Evolutionary conservation across 2,113 vertebrate genomes (phyloP), one percentile per base, ranked within the genome.

Genomic region (Neogobius melanostomus): DNA sequence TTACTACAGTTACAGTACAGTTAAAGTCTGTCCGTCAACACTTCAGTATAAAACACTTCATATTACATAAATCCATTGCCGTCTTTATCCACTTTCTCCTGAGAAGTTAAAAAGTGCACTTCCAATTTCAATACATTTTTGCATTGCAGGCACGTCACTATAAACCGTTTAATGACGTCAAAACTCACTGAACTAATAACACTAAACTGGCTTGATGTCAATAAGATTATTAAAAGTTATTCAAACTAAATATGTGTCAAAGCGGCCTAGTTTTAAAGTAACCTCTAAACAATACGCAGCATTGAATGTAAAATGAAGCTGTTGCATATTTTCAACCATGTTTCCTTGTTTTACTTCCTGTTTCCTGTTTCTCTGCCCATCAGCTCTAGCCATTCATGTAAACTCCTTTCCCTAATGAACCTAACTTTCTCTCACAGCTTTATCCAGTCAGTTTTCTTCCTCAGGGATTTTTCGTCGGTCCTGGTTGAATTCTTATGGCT

Each of bases 81-180:
- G 48, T 16, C 46, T 65, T 70, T 15, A 56, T 68, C 46, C 67
- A 52, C 46, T 57, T 76, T 65, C 68, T 73, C 66, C 63, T 62
- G 63, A 80, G 80, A 70, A 42, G 52, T 68, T 47, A 46, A 45
- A 60, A 12, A 71, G 9, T 64, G 60, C 59, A 68, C 8, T 65
- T 57, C 57, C 59, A 56, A 68, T 68, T 50, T 5, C 49, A 21
- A 21, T 50, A 6, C 5, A 16, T 17, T 71, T 69, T 66, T 68
- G 15, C 46, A 76, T 72, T 53, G 9, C 47, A 74, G 79, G 74
- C 74, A 80, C 74, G 82, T 81, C 42, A 71, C 43, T 11, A 64
- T 16, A 44, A 11, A 56, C 21, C 21, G 21, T 71, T 67, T 74
- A 11, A 62, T 68, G 45, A 15, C 21, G 15, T 17, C 68, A 59